Conservation (phyloP, 2,113 vertebrate species). For the Picathartes gymnocephalus region DNA sequence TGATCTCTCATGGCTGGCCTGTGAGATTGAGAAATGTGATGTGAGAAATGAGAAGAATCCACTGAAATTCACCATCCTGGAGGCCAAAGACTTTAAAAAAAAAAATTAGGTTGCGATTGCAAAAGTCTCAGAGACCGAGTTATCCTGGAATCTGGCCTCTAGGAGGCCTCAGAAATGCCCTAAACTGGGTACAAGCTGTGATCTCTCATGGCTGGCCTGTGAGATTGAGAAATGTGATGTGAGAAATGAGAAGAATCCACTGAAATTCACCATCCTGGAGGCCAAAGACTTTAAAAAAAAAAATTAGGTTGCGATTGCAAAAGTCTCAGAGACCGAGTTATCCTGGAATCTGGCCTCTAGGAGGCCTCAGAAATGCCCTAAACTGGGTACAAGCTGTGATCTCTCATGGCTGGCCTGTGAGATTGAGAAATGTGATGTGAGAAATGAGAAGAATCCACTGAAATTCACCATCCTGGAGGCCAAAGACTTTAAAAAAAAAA, state of each 20-base stretch:
- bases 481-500: not conserved
- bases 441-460: too few species aligned
- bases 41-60: too few species aligned
- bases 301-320: rapidly evolving
- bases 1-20: not conserved
- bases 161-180: not conserved
- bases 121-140: not conserved
- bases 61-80: not conserved
- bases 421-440: too few species aligned
- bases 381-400: not conserved
- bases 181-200: not conserved
- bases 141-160: not conserved
- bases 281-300: not conserved
- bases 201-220: not conserved
- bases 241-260: too few species aligned
- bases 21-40: too few species aligned
- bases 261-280: not conserved
- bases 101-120: rapidly evolving
- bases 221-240: too few species aligned
- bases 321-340: not conserved
- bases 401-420: not conserved
- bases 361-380: not conserved
- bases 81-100: not conserved
- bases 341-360: not conserved
- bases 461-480: not conserved